A percentile compares a stretch with the other conserved stretches of the same genome.
These are phyloP conservation scores for Matsumyia berberina DNA, from an alignment of 2,888 invertebrate genomes.

Conservation along the genomic window DNA sequence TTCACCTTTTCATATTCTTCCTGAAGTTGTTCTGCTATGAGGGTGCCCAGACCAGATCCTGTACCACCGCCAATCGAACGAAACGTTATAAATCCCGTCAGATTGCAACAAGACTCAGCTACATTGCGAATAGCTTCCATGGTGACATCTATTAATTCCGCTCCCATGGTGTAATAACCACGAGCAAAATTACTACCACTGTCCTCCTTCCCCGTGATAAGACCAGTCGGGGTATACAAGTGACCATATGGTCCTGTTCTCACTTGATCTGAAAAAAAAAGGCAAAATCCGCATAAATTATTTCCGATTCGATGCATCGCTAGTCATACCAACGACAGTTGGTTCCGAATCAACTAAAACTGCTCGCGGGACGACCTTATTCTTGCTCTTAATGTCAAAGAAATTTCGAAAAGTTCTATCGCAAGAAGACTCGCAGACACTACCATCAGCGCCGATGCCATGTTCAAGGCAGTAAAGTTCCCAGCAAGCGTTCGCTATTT, in stretches of 20 bases:
- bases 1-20: slow-evolving; percentile 88
- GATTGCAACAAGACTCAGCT: slow-evolving; percentile 87
- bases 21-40: slow-evolving; percentile 87
- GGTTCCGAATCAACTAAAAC: slow-evolving; percentile 95
- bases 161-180: slow-evolving; percentile 91
- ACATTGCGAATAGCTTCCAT: slow-evolving; percentile 89
- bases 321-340: slow-evolving; percentile 90
- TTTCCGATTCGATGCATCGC: not conserved
- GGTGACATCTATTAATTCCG: slow-evolving; percentile 89
- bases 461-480: slow-evolving; percentile 92
- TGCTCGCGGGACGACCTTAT: slow-evolving; percentile 92
- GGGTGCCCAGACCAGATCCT: slow-evolving; percentile 90
- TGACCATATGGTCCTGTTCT: slow-evolving; percentile 89
- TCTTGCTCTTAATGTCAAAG: slow-evolving; percentile 83
- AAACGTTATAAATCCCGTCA: slow-evolving; percentile 88
- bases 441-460: slow-evolving; percentile 89
- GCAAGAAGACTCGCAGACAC: slow-evolving; percentile 78
- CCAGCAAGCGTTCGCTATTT: slow-evolving; percentile 92
- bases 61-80: slow-evolving; percentile 92
- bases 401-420: slow-evolving; percentile 80
- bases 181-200: slow-evolving; percentile 94
- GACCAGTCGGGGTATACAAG: slow-evolving; percentile 90
- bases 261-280: slow-evolving; percentile 86
- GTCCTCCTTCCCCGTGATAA: slow-evolving; percentile 93
- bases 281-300: not conserved